Percentiles rank a stretch among this genome's conserved stretches.
Evolutionary conservation across 2,888 invertebrate genomes (phyloP).

Genomic region (Tachina lurida): DNA sequence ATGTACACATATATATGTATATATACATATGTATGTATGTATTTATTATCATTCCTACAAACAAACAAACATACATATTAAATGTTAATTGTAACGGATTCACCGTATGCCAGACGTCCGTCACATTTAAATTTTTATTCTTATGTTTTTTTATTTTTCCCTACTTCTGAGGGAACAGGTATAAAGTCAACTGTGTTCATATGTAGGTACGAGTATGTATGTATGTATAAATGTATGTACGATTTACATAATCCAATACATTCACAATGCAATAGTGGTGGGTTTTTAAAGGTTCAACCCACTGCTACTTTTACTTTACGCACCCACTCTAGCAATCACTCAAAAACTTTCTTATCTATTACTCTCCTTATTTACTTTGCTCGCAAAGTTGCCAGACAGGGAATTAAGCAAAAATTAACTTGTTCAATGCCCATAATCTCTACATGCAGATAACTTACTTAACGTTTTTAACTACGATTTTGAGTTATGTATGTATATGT

Average conservation of each 20-base stretch:
- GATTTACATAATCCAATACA: constrained; percentile 32
- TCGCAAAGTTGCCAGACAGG: constrained; percentile 23
- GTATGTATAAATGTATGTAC: neutral
- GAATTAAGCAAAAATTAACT: neutral
- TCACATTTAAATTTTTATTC: constrained; percentile 32
- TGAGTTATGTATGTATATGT: too few relatives aligned
- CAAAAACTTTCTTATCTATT: constrained; percentile 20
- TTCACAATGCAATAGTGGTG: constrained; percentile 40
- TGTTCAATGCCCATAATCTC: too few relatives aligned
- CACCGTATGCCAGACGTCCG: constrained; percentile 77
- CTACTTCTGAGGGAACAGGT: constrained; percentile 46
- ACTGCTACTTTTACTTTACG: constrained; percentile 42
- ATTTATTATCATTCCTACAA: neutral
- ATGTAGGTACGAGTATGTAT: too few relatives aligned
- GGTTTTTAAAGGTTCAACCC: constrained; percentile 46
- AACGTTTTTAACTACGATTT: too few relatives aligned
- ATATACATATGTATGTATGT: neutral
- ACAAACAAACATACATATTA: constrained; percentile 16
- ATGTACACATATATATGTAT: neutral
- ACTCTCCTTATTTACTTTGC: neutral
- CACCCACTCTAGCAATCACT: neutral
- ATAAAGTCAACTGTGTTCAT: constrained; percentile 37
- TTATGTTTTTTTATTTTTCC: constrained; percentile 22
- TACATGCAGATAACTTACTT: too few relatives aligned
- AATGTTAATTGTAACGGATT: constrained; percentile 77